phyloP scores from a whole-genome alignment of 1,140 invertebrate genomes.

The Steinernema khuongi region DNA sequence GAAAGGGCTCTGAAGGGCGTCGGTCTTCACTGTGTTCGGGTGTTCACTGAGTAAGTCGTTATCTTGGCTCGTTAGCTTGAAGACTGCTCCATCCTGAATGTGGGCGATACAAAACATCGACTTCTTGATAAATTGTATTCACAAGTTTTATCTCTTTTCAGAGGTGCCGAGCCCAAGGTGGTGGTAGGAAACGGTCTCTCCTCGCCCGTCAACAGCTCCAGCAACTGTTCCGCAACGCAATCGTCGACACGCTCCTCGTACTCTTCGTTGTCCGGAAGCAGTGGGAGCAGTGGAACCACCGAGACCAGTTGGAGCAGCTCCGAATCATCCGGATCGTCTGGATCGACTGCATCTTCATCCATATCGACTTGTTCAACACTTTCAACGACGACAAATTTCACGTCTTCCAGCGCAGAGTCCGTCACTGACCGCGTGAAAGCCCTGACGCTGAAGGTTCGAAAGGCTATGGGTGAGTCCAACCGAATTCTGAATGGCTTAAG shows the following conservation, averaged over 20 bases:
- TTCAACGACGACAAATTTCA: neutral
- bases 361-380: neutral
- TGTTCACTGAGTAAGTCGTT: slow-evolving; percentile 17
- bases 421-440: neutral
- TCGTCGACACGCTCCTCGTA: slow-evolving; percentile 16
- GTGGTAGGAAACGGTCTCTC: neutral
- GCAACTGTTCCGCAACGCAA: neutral
- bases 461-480: neutral
- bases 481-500: too few species aligned
- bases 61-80: too few species aligned
- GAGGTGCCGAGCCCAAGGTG: neutral
- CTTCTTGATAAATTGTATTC: too few species aligned
- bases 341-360: neutral
- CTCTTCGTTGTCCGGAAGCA: neutral
- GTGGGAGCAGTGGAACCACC: neutral
- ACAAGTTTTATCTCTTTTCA: too few species aligned
- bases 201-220: neutral
- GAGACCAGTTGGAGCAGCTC: neutral
- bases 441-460: neutral
- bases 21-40: slow-evolving; percentile 26
- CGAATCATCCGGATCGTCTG: neutral
- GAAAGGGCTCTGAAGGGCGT: slow-evolving; percentile 24
- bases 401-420: neutral
- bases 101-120: too few species aligned
- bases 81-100: slow-evolving; percentile 7